These are phyloP conservation scores for Xyliphius kryptos DNA, from an alignment of 2,113 vertebrate species.

Conservation along the genomic window DNA sequence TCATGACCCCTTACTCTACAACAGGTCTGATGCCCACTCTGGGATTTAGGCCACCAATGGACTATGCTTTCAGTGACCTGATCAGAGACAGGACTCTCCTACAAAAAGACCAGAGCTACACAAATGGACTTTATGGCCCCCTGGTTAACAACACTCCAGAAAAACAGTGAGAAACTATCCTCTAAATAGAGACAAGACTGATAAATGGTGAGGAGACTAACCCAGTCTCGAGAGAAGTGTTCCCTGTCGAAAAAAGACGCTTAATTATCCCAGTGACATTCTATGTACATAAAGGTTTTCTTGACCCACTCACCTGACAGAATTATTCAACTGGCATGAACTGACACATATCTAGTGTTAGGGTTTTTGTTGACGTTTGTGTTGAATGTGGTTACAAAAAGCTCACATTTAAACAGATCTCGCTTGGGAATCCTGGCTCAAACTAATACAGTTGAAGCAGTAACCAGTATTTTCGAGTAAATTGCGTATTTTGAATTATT, in stretches of 20 bases:
- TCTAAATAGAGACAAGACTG: no score
- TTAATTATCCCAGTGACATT: conserved; percentile 15
- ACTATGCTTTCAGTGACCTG: conserved; percentile 98
- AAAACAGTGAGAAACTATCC: conserved; percentile 84
- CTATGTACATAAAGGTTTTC: conserved; percentile 57
- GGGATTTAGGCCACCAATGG: conserved; percentile 94
- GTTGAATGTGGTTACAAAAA: conserved; percentile 37
- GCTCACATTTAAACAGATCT: conserved; percentile 17
- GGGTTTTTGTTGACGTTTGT: conserved; percentile 34
- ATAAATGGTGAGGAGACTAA: neutral
- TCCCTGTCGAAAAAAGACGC: conserved; percentile 43
- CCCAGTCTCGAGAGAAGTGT: conserved; percentile 58
- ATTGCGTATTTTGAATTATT: conserved; percentile 43
- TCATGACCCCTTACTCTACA: conserved; percentile 97
- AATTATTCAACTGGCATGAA: conserved; percentile 28
- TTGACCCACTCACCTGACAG: conserved; percentile 33
- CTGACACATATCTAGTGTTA: conserved; percentile 30
- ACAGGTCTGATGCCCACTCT: conserved; percentile 92
- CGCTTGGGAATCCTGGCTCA: conserved; percentile 2
- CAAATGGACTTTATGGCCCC: conserved; percentile 84
- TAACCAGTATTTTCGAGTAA: conserved; percentile 45
- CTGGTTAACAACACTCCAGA: conserved; percentile 91
- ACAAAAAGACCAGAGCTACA: conserved; percentile 90
- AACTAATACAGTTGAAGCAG: conserved; percentile 1
- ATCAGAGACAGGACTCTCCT: conserved; percentile 89